These are phyloP conservation scores for Acanthornis magna DNA, from an alignment of 2,797 vertebrate species.

Conservation along the genomic window DNA sequence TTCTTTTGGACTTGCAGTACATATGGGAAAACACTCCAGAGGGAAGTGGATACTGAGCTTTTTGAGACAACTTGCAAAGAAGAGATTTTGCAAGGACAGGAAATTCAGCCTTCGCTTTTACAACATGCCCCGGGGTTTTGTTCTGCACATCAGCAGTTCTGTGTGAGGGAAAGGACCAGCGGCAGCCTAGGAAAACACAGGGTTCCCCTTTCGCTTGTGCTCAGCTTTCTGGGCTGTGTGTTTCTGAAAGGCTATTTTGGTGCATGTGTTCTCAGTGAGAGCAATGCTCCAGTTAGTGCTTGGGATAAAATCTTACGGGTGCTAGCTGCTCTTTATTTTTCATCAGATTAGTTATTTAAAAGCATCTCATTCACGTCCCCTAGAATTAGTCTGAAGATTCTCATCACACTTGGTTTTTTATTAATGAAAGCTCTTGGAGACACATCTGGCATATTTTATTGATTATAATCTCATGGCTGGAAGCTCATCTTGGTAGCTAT, in stretches of 20 bases:
- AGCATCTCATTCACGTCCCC: not conserved
- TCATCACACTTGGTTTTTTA: not conserved
- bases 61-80: not conserved
- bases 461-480: constrained; percentile 41
- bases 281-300: not conserved
- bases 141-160: constrained; percentile 29
- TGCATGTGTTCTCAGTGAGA: not conserved
- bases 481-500: constrained; percentile 55
- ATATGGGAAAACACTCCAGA: not conserved
- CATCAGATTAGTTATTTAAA: not conserved
- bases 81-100: constrained; percentile 7
- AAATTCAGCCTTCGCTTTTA: not conserved
- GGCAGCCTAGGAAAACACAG: not conserved
- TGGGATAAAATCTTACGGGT: not conserved
- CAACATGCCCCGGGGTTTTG: not conserved
- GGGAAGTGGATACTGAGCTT: not conserved
- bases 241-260: not conserved
- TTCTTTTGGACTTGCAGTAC: not conserved
- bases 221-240: not conserved
- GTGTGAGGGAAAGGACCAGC: not conserved
- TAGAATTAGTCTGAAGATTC: not conserved
- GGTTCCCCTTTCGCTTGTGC: not conserved
- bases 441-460: constrained; percentile 62
- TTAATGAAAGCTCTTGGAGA: constrained; percentile 40
- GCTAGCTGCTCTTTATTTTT: not conserved